Base-by-base conservation (phyloP, 2,113 vertebrate genomes). In the Aegithalos caudatus region DNA sequence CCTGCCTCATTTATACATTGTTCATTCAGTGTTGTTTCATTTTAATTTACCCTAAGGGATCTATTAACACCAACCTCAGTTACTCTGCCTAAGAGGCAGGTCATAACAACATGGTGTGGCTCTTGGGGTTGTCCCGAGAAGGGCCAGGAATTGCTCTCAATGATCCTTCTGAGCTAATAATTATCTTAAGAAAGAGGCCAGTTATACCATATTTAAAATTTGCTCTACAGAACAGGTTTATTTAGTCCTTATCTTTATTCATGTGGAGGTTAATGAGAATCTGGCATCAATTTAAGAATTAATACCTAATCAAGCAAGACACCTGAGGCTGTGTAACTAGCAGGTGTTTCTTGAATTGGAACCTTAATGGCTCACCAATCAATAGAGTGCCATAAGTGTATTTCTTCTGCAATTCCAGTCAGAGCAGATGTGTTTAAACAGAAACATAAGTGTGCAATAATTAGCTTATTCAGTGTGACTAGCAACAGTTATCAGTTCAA, bases 281-380 rank as follows among this genome's bases (percentile, higher is more conserved):
- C 81, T 91, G 81, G 67, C 81, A 92, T 91, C 73, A 94, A 87
- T 92, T 89, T 89, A 84, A 81, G 69, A 89, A 96, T 96, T 96
- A 97, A 95, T 95, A 94, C 20, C 47, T 97, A 96, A 95, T 95
- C 96, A 92, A 96, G 84, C 47, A 79, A 91, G 73, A 74, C 92
- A 94, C 90, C 84, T 96, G 95, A 96, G 90, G 38, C 69, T 91
- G 56, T 86, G 69, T 71, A 96, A 81, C 92, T 78, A 90, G 69
- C 86, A 96, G 90, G 77, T 97, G 81, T 94, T 95, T 96, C 73
- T 91, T 94, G 94, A 95, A 84, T 87, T 87, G 81, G 57, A 92
- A 87, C 37, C 44, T 94, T 97, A 89, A 96, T 94, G 70, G 81
- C 78, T 79, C 53, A 91, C 84, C 69, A 91, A 81, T 94, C 77